Conservation (phyloP, 2,888 invertebrate species). For the Notodonta ziczac region DNA sequence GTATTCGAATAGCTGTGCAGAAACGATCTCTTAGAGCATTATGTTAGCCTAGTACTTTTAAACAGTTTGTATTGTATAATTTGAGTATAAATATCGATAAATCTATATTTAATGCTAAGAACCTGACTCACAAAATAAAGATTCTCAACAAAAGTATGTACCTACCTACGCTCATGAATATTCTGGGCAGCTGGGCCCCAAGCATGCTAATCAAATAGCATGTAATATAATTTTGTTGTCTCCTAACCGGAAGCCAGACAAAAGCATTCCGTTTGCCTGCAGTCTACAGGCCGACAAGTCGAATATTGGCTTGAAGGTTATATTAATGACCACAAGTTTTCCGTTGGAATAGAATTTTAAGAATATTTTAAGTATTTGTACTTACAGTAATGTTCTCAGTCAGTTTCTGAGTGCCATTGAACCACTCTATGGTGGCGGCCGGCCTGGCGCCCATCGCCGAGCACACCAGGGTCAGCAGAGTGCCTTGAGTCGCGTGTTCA, state of each 20-base stretch:
- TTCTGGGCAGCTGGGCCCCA: too few relatives aligned
- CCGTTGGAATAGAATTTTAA: too few relatives aligned
- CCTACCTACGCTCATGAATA: too few relatives aligned
- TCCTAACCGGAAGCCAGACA: too few relatives aligned
- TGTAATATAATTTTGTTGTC: too few relatives aligned
- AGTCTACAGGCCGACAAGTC: too few relatives aligned
- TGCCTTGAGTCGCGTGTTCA: constrained; percentile 92
- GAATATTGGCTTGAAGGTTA: too few relatives aligned
- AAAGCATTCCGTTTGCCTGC: too few relatives aligned
- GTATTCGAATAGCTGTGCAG: neutral
- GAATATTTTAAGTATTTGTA: constrained; percentile 32
- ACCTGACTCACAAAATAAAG: neutral
- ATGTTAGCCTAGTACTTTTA: neutral
- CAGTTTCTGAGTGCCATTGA: constrained; percentile 87
- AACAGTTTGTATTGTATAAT: too few relatives aligned
- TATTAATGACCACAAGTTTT: too few relatives aligned
- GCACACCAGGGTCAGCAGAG: constrained; percentile 91
- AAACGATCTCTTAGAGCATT: neutral
- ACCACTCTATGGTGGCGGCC: constrained; percentile 93
- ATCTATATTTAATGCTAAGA: too few relatives aligned
- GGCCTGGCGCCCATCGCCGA: constrained; percentile 92
- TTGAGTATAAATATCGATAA: neutral
- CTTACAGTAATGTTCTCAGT: constrained; percentile 59
- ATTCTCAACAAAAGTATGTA: neutral
- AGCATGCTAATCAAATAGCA: too few relatives aligned